phyloP scores from a whole-genome alignment of 2,888 invertebrate species.

The Mesoligia furuncula region DNA sequence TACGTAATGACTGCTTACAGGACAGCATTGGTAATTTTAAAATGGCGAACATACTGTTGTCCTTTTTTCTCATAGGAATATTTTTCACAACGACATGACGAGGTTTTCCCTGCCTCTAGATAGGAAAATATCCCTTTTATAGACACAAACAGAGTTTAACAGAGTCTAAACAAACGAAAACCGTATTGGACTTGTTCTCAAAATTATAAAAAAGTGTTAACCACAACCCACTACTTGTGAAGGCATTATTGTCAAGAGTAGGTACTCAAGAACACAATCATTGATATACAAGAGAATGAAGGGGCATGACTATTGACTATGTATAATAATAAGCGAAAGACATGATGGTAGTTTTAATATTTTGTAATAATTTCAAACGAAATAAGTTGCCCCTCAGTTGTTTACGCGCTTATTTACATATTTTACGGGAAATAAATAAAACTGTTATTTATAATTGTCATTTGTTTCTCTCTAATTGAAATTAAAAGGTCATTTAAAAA shows the following conservation, averaged over 20 bases:
- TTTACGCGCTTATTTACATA: not conserved
- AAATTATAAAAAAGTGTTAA: not conserved
- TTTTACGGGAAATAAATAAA: not conserved
- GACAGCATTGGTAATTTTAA: not conserved
- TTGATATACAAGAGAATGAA: not conserved
- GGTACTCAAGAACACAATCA: slow-evolving; percentile 11
- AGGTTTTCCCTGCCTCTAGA: not conserved
- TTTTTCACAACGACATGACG: slow-evolving; percentile 1
- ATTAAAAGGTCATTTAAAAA: not conserved
- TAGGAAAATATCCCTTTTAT: slow-evolving; percentile 15
- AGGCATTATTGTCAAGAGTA: not conserved
- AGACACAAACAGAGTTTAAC: not conserved
- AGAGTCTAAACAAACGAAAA: not conserved
- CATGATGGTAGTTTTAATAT: not conserved
- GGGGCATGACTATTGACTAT: not conserved
- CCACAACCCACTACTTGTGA: not conserved
- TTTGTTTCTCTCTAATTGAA: not conserved
- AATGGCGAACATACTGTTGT: not conserved
- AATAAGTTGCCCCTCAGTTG: not conserved
- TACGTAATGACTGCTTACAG: not conserved
- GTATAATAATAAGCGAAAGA: not conserved
- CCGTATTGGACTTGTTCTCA: not conserved
- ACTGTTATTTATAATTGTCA: not conserved
- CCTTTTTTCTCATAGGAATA: not conserved
- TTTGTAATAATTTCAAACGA: not conserved